A percentile compares a stretch with the other conserved stretches of the same genome.
These are phyloP conservation scores for Lucilia sericata DNA, from an alignment of 1,140 invertebrate genomes.

Conservation along the genomic window DNA sequence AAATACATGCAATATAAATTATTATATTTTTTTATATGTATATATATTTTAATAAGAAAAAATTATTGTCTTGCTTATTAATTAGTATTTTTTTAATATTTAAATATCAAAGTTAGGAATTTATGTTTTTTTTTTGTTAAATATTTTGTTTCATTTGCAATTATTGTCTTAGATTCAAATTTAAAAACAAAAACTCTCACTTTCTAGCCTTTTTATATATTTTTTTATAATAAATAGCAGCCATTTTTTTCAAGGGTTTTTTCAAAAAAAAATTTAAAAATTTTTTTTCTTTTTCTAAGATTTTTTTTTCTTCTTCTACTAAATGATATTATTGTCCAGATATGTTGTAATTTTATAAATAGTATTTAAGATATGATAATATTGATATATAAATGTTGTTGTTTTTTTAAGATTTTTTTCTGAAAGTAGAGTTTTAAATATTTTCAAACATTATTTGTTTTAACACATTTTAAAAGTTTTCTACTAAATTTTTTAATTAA, in stretches of 20 bases:
- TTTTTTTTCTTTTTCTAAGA: slow-evolving; percentile 7
- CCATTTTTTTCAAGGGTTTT: slow-evolving; percentile 28
- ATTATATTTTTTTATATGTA: neutral
- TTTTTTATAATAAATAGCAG: slow-evolving; percentile 31
- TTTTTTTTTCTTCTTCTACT: neutral
- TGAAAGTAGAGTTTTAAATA: no score
- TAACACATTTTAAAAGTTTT: slow-evolving; percentile 29
- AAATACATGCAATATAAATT: slow-evolving; percentile 20
- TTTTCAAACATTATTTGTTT: neutral
- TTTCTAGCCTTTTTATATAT: neutral
- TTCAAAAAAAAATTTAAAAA: slow-evolving; percentile 31
- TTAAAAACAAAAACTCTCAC: slow-evolving; percentile 11
- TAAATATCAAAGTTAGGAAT: slow-evolving; percentile 24
- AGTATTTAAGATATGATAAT: slow-evolving; percentile 57
- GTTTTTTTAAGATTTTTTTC: slow-evolving; percentile 43
- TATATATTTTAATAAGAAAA: neutral
- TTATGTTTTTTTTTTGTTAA: neutral
- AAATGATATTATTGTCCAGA: slow-evolving; percentile 40
- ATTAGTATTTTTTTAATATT: neutral
- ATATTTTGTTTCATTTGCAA: neutral
- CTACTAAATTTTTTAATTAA: slow-evolving; percentile 25
- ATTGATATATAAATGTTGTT: slow-evolving; percentile 51
- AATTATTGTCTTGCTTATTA: slow-evolving; percentile 14
- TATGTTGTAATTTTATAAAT: slow-evolving; percentile 46
- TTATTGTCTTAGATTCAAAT: slow-evolving; percentile 39